Conservation (phyloP, 2,888 invertebrate genomes). For the Drosophila paranaensis region DNA sequence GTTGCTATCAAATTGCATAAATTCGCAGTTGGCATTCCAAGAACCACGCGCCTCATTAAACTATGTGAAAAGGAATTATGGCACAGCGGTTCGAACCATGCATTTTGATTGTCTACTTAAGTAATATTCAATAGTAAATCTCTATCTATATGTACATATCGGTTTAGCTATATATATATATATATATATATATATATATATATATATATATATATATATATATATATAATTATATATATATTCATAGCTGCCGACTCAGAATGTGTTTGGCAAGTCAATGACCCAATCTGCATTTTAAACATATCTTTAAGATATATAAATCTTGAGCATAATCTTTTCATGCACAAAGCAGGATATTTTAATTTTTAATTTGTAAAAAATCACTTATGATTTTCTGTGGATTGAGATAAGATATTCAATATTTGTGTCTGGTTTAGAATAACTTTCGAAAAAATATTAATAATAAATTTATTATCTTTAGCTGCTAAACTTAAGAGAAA, state of each 20-base stretch:
- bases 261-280: slow-evolving; percentile 34
- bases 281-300: slow-evolving; percentile 26
- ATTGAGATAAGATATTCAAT: too few relatives aligned
- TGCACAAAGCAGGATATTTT: neutral
- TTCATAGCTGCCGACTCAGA: neutral
- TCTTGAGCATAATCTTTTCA: neutral
- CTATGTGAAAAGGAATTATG: slow-evolving; percentile 36
- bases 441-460: neutral
- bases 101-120: slow-evolving; percentile 59
- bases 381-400: too few relatives aligned
- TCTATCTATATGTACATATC: neutral
- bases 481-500: neutral
- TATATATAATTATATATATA: neutral
- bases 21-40: slow-evolving; percentile 49
- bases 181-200: neutral
- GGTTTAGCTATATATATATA: neutral
- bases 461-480: neutral
- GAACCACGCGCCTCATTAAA: slow-evolving; percentile 34
- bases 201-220: neutral
- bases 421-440: neutral
- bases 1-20: slow-evolving; percentile 43
- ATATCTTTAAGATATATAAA: neutral
- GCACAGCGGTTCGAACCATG: slow-evolving; percentile 31
- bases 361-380: neutral
- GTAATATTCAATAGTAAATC: slow-evolving; percentile 1